Conservation (phyloP, 2,888 invertebrate species). For the Hirtodrosophila histrioides region DNA sequence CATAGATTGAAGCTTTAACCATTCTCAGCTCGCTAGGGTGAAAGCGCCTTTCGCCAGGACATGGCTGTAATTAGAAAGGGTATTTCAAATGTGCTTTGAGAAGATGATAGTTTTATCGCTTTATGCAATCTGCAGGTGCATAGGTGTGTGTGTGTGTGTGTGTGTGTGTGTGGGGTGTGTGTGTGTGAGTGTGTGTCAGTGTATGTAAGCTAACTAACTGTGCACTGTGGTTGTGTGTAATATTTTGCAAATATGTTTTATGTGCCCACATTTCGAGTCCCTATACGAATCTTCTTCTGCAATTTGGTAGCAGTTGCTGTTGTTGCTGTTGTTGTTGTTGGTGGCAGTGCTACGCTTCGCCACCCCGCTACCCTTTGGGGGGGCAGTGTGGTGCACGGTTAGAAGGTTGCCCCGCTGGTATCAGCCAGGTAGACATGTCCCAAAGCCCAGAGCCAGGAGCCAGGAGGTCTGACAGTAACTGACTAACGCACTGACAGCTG, state of each 20-base stretch:
- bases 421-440: conserved; percentile 50
- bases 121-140: conserved; percentile 24
- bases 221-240: conserved; percentile 47
- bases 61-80: conserved; percentile 6
- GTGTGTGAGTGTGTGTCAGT: conserved; percentile 1
- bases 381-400: conserved; percentile 10
- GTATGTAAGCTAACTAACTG: conserved; percentile 58
- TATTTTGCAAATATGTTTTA: conserved; percentile 74
- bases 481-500: conserved; percentile 79
- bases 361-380: conserved; percentile 37
- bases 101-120: conserved; percentile 24
- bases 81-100: conserved; percentile 9
- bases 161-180: conserved; percentile 5
- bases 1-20: no score
- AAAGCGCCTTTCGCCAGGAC: no score
- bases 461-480: conserved; percentile 67
- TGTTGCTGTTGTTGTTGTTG: conserved; percentile 24
- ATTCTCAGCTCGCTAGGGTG: no score
- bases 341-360: conserved; percentile 48
- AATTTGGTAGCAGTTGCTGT: conserved; percentile 27
- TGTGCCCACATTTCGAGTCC: conserved; percentile 60
- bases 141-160: background rate
- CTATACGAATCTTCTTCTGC: conserved; percentile 43
- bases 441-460: conserved; percentile 19
- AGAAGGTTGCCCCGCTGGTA: background rate